Conservation (phyloP, 2,888 invertebrate genomes). For the Rugalucina vietnamica region DNA sequence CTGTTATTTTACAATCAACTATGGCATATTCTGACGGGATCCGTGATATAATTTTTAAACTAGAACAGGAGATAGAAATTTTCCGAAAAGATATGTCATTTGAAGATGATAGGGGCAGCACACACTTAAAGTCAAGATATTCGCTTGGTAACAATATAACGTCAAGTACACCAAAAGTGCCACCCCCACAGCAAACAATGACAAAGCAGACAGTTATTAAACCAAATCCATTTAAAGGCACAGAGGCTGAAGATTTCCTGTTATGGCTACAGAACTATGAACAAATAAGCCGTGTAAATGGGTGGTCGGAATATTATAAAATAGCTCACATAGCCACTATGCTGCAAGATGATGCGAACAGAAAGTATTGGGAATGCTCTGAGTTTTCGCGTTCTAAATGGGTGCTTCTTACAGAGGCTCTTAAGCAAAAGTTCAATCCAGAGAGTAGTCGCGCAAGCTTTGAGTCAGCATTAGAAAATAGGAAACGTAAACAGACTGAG, state of each 20-base stretch:
- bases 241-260: not conserved
- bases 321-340: not conserved
- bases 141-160: not conserved
- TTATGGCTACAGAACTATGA: slow-evolving; percentile 2
- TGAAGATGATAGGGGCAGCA: not conserved
- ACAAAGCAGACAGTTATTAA: not conserved
- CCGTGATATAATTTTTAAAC: not conserved
- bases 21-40: not conserved
- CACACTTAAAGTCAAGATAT: not conserved
- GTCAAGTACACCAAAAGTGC: not conserved
- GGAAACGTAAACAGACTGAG: not conserved
- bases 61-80: not conserved
- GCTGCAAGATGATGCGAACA: not conserved
- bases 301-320: not conserved
- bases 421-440: not conserved
- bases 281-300: not conserved
- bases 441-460: not conserved
- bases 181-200: not conserved
- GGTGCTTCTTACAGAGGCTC: not conserved
- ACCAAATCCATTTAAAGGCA: not conserved
- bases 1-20: too few species aligned
- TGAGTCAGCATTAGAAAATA: not conserved
- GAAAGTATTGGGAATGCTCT: slow-evolving; percentile 3
- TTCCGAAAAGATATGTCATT: not conserved
- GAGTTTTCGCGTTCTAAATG: not conserved